Base-by-base conservation (phyloP, 2,888 invertebrate genomes). In the Bellardia bayeri region DNA sequence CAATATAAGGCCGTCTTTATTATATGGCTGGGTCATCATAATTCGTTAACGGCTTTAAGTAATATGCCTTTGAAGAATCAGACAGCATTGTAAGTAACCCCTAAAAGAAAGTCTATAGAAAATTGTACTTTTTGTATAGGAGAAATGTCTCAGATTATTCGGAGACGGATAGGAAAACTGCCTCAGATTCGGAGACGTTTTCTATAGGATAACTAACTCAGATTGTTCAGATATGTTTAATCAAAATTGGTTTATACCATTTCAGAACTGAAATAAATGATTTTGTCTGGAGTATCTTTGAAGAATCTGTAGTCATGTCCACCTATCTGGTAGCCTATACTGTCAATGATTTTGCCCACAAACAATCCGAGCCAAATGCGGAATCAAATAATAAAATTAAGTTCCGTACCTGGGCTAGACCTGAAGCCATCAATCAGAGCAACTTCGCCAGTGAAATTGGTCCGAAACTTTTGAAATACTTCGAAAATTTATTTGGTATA, bases 311-410 rank as follows among this genome's bases (percentile, higher is more conserved):
- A 0, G 96, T 96, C 1, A 99, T 99, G 98, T 98, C 98, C 1
- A 98, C 98, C 0, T 99, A 99, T 92, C 94, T 99, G 66, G 96
- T 99, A 0, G 99, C 98, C 0, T 97, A 96, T 91, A 95, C 97
- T 13, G 95, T 98, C 0, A 97, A 97, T 66, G 96, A 97, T 91
- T 97, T 97, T 91, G 93, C 94, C 0, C 94, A 94, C 91, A 87
- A 80, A 40, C 42, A 82, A 30, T 85, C 87, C 2, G 74, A 85
- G 75, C 94, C 95, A 79, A 94, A 95, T 78, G 94, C 95, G 0
- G 91, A 88, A 93, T 87, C 88, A 0, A 90, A 89, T 56, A 90
- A 92, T 37, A 90, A 91, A 9, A 91, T 93, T 2, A 88, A 90
- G 0, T 97, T 97, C 94, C 95, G 95, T 91, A 96, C 97, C 85